Base-by-base conservation (phyloP, 2,113 vertebrate species). In the Callaeas wilsoni region DNA sequence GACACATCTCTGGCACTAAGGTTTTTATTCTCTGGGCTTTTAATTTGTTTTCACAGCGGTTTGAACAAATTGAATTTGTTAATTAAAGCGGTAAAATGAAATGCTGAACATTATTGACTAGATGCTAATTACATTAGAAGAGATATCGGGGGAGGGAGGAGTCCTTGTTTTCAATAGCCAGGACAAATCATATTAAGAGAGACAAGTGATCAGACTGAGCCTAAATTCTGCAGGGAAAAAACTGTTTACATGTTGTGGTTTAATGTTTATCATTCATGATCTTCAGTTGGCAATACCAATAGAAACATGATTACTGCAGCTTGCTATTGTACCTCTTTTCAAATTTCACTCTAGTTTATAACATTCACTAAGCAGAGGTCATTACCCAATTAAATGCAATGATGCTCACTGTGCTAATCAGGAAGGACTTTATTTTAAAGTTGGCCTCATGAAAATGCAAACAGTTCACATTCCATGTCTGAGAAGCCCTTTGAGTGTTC, bases 31-130 rank as follows among this genome's bases (percentile, higher is more conserved):
- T 98, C 98, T 98, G 97, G 98, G 98, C 98, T 99, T 99, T 99
- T 99, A 99, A 99, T 99, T 99, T 99, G 99, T 99, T 99, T 99
- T 99, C 99, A 99, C 99, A 99, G 99, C 87, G 74, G 98, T 99
- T 99, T 98, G 97, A 99, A 98, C 98, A 99, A 99, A 99, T 99
- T 99, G 98, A 99, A 99, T 99, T 99, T 99, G 99, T 99, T 99
- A 99, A 99, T 99, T 99, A 99, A 99, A 99, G 98, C 99, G 97
- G 98, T 98, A 99, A 99, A 99, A 99, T 99, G 99, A 99, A 99
- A 99, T 99, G 98, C 99, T 99, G 99, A 99, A 98, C 98, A 99
- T 99, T 99, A 99, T 99, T 99, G 99, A 99, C 98, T 99, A 99
- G 98, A 99, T 99, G 99, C 98, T 99, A 99, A 99, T 99, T 99